Evolutionary conservation across 1,140 invertebrate genomes (phyloP).

Genomic region (Eufriesea mexicana): DNA sequence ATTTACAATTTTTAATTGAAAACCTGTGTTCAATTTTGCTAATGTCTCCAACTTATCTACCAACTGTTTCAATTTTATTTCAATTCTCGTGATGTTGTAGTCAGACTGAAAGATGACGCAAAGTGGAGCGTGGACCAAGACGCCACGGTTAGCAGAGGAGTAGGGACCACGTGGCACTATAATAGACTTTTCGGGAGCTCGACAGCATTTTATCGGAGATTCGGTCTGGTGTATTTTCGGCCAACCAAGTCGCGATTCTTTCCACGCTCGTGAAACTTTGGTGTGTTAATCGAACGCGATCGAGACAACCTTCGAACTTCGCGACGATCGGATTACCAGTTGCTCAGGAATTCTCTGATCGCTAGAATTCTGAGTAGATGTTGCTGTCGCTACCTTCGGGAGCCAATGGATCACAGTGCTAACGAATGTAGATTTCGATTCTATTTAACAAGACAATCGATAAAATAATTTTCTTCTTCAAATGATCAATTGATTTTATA

Average conservation of each 20-base stretch:
- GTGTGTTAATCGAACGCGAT: neutral
- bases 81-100: neutral
- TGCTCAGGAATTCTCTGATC: slow-evolving; percentile 2
- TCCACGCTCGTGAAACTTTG: neutral
- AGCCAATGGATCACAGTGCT: neutral
- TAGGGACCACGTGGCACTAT: neutral
- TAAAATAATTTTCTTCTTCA: too few relatives aligned
- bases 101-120: slow-evolving; percentile 49
- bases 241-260: neutral
- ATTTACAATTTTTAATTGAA: too few relatives aligned
- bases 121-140: slow-evolving; percentile 26
- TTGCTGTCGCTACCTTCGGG: neutral
- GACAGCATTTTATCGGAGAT: neutral
- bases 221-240: slow-evolving; percentile 8
- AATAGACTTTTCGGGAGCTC: slow-evolving; percentile 14
- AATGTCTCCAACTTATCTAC: too few relatives aligned
- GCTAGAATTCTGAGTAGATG: too few relatives aligned
- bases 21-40: too few relatives aligned
- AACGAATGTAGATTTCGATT: too few relatives aligned
- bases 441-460: too few relatives aligned
- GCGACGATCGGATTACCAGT: neutral
- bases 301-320: neutral
- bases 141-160: neutral
- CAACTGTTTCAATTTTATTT: neutral
- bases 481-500: too few relatives aligned